Base-by-base conservation (phyloP, 2,888 invertebrate genomes). In the Nudaria mundana region DNA sequence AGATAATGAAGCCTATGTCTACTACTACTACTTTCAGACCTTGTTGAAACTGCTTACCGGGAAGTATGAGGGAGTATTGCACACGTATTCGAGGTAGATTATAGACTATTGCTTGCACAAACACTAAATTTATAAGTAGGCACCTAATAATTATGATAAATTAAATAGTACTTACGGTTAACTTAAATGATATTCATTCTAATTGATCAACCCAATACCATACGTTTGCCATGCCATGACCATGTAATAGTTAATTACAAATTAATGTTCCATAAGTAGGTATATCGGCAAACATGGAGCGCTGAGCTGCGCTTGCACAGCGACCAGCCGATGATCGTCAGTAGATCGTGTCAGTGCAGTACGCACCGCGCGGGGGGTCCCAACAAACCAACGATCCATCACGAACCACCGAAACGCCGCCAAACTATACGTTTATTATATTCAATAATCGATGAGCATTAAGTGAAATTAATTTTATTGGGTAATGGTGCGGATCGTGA, bases 401-500 rank as follows among this genome's bases (percentile, higher is more conserved):
- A 84, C 75, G 73, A 73, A 63, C 67, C 66, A 67, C 77, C 81
- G 71, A 82, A 83, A 76, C 69, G 70, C 65, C 63, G 66, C 63
- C 68, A 54, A 70, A 80, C 81, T 74, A 72, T 81, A 81, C 77
- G 76, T 83, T 82, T 81, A 83, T 80, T 80, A 78, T 78, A 76
- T 78, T 76, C 76, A 76, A 80, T 85, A 84, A 84, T 82, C 81
- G 81, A 85, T 83, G 80, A 76, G 76, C 78, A 83, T 83, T 86
- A 85, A 86, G 78, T 81, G 80, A 85, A 86, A 87, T 87, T 85
- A 86, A 87, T 87, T 84, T 84, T 81, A 83, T 86, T 78, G 81
- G 77, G 78, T 81, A 85, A 87, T 78, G 73, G 74, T 67, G 60
- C 69, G 52, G 75, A 68, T 82, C 83, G 81, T 83, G 84, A 75